phyloP scores from a whole-genome alignment of 2,113 vertebrate genomes.

The Gallinago paraguaiae region DNA sequence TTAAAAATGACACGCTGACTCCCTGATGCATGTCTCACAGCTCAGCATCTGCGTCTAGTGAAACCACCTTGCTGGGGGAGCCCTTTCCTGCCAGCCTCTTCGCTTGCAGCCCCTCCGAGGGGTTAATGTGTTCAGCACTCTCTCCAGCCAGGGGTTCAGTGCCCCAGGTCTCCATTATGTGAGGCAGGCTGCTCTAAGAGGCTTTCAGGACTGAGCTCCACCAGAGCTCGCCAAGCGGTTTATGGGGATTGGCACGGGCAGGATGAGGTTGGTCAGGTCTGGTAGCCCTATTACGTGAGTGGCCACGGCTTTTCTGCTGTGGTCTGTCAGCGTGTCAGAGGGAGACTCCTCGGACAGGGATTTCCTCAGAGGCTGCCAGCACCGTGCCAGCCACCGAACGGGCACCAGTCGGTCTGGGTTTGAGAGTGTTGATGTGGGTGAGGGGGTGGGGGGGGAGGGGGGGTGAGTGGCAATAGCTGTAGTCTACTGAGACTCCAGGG shows the following conservation, averaged over 20 bases:
- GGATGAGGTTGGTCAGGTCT: neutral
- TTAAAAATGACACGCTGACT: neutral
- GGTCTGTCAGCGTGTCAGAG: neutral
- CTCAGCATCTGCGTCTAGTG: neutral
- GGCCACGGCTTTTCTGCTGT: neutral
- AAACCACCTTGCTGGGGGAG: neutral
- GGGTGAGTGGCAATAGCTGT: neutral
- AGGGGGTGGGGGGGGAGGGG: neutral
- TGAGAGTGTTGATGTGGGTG: neutral
- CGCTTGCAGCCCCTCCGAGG: neutral
- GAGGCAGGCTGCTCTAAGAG: slow-evolving; percentile 24
- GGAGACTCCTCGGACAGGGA: neutral
- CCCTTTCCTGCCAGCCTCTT: neutral
- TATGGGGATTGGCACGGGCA: slow-evolving; percentile 42
- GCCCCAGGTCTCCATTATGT: neutral
- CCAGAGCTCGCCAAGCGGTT: neutral
- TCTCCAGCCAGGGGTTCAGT: neutral
- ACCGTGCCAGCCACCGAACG: neutral
- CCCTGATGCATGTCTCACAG: neutral
- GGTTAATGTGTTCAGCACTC: neutral
- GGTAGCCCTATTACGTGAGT: neutral
- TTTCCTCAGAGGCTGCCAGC: neutral
- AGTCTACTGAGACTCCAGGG: neutral
- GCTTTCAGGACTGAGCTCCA: slow-evolving; percentile 30
- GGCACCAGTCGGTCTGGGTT: neutral